Evolutionary conservation across 2,888 invertebrate genomes (phyloP), one percentile per base, ranked within the genome.

Genomic region (Acrobasis suavella): DNA sequence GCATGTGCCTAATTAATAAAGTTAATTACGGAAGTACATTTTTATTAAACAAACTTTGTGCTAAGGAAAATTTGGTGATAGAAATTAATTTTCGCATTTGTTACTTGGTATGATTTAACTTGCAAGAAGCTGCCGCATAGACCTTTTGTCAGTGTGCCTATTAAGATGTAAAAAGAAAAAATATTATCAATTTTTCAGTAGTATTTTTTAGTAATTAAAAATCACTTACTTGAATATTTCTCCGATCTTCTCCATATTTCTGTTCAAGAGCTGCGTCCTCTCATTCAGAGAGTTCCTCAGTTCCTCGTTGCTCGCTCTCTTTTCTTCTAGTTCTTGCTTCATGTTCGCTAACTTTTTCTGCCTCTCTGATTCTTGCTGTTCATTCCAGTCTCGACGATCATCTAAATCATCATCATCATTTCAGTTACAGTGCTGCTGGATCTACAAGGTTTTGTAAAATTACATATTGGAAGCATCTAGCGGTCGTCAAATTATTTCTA

Each of bases 181-280:
- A n/a, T n/a, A n/a, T n/a, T n/a, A n/a, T n/a, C n/a, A n/a, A n/a
- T n/a, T n/a, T n/a, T n/a, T n/a, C n/a, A n/a, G n/a, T n/a, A n/a
- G n/a, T n/a, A n/a, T n/a, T n/a, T n/a, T n/a, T n/a, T n/a, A n/a
- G n/a, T n/a, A n/a, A n/a, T n/a, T n/a, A n/a, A n/a, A n/a, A n/a
- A n/a, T n/a, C n/a, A 56, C 81, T 78, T 62, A 91, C 91, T 76
- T 81, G 67, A 91, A 91, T 10, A 91, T 78, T 0, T 88, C 88
- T 9, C 63, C 61, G 17, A 91, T 77, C 15, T 83, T 77, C 7
- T 74, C 77, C 82, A 88, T 80, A 1, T 74, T 70, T 0, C 68
- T 69, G 3, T 73, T 69, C 1, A 86, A 14, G 1, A 77, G 37
- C n/a, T 69, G 68, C 0, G 72, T 69, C 14, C 73, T 69, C 9